Base-by-base conservation (phyloP, 2,113 vertebrate species). In the Burhinus oedicnemus region DNA sequence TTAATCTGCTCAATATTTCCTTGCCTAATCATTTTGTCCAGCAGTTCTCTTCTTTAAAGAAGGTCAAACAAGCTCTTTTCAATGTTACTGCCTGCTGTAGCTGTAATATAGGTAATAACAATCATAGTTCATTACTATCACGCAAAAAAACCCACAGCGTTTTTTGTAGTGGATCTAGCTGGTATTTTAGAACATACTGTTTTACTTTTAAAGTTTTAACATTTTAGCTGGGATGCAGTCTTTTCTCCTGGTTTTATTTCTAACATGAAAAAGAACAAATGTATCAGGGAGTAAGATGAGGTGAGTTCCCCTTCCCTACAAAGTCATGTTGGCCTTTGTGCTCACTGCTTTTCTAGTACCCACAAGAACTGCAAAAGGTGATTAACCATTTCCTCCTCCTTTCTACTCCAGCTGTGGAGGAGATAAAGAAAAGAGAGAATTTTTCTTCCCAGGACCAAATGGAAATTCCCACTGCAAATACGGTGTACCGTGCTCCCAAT, bases 1-100 rank as follows among this genome's bases (percentile, higher is more conserved):
- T 94, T 96, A 96, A 93, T 96, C 74, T 95, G 38, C 38, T 93
- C 91, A 77, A 76, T 94, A 94, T 89, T 94, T 95, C 91, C 81
- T 94, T 77, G 54, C 54, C 26, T 91, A 84, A 91, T 89, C 19
- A 94, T 93, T 95, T 95, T 87, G 81, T 93, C 62, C 89, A 77
- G 52, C 70, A 89, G 32, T 91, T 91, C 42, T 47, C 25, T 74
- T 92, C 70, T 89, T 95, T 72, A 91, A 72, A 95, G 77, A 89
- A 96, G 87, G 94, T 96, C 89, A 95, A 29, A 95, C n/a, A 89
- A 84, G 49, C 58, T 83, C 54, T 92, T 94, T 89, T 89, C 77
- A 62, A 45, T 77, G 47, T 92, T 91, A 82, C 83, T 84, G 44
- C 18, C 47, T 75, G 23, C 20, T 83, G 25, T 62, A 76, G 36